Percentiles rank a stretch among this genome's conserved stretches.
Conservation (phyloP, 2,888 invertebrate species). For the Syrphus vitripennis region DNA sequence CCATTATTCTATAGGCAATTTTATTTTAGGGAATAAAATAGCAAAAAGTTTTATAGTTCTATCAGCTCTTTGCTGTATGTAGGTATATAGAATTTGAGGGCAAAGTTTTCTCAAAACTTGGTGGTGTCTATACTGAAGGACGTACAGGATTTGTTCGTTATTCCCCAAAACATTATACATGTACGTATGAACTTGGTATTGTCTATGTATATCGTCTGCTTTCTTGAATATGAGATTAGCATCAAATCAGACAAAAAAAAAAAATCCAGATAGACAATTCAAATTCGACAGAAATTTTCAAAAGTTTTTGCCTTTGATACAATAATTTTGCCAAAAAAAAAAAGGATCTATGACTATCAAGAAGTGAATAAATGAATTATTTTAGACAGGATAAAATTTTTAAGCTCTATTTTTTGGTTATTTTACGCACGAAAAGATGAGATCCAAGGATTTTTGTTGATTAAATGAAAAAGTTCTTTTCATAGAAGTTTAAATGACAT, state of each 20-base stretch:
- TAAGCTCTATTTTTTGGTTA: not conserved
- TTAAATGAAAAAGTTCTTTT: not conserved
- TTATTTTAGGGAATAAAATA: conserved; percentile 24
- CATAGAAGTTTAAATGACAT: not conserved
- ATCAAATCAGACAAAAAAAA: not conserved
- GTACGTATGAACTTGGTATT: not conserved
- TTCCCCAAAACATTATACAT: not conserved
- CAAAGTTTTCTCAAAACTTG: conserved; percentile 39
- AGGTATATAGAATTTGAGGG: not conserved
- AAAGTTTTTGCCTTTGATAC: conserved; percentile 10
- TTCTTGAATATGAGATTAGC: conserved; percentile 15
- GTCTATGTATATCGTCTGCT: not conserved
- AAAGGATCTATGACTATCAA: not conserved
- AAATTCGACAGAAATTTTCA: conserved; percentile 25
- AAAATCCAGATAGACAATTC: conserved; percentile 17
- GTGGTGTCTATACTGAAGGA: not conserved
- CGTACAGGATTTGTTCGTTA: not conserved
- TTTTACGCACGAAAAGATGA: not conserved
- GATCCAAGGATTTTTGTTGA: not conserved
- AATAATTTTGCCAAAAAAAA: conserved; percentile 11
- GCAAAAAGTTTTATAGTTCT: conserved; percentile 46
- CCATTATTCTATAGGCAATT: conserved; percentile 52
- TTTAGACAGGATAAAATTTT: not conserved
- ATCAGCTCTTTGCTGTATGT: no score
- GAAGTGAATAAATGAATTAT: not conserved